Evolutionary conservation across 92 coral and sea anemone genomes (phyloP).

Genomic region (Umimayanthus chanpuru): DNA sequence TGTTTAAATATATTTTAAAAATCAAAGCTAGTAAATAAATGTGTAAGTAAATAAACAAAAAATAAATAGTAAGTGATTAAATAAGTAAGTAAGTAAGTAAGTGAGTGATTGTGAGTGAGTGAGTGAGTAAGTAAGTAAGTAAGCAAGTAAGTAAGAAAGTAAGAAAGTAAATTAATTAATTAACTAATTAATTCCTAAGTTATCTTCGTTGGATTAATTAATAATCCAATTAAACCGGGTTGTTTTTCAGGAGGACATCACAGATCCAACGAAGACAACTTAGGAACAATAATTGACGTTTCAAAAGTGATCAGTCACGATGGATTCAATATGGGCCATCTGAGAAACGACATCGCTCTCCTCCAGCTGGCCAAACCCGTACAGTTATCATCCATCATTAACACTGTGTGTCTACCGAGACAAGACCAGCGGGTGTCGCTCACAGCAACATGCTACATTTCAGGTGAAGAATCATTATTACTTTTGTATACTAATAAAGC

Average conservation of each 20-base stretch:
- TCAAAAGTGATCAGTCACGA: background rate
- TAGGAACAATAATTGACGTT: background rate
- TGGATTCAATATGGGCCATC: background rate
- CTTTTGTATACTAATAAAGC: too few relatives aligned
- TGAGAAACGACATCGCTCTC: background rate
- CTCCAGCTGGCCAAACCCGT: background rate
- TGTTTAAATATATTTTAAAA: too few relatives aligned
- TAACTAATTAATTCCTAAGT: too few relatives aligned
- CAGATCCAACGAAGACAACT: background rate
- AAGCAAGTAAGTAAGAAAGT: too few relatives aligned
- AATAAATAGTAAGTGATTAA: too few relatives aligned
- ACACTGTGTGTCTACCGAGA: background rate
- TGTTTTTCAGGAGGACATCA: background rate
- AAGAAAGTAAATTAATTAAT: too few relatives aligned
- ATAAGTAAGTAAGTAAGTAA: too few relatives aligned
- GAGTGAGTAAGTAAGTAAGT: too few relatives aligned
- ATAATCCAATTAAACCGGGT: background rate
- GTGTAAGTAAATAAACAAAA: too few relatives aligned
- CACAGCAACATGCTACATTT: background rate
- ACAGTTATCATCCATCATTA: background rate
- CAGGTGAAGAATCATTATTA: background rate
- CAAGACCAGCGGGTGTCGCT: background rate
- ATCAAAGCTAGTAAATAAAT: too few relatives aligned
- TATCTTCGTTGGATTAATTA: too few relatives aligned
- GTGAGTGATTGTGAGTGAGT: too few relatives aligned